Evolutionary conservation across 2,113 vertebrate genomes (phyloP).

Genomic region (Gasterosteus aculeatus): DNA sequence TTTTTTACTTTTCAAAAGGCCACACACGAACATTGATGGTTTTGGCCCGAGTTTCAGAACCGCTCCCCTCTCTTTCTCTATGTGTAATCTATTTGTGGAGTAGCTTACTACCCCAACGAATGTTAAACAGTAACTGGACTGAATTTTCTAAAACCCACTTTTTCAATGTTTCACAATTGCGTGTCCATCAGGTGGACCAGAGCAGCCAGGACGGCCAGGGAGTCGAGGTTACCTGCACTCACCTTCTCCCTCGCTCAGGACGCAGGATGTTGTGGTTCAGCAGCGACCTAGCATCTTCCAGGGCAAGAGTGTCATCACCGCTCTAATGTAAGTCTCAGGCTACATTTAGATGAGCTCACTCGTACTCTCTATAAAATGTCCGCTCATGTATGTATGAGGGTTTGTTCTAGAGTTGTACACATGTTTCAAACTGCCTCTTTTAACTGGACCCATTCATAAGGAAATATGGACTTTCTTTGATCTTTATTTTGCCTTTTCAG

Average conservation of each 20-base stretch:
- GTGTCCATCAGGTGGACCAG: slow-evolving; percentile 64
- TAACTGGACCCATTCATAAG: background rate
- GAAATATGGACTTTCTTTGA: background rate
- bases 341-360: background rate
- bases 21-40: background rate
- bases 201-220: slow-evolving; percentile 89
- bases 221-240: slow-evolving; percentile 93
- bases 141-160: slow-evolving; percentile 1
- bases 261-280: slow-evolving; percentile 90
- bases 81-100: background rate
- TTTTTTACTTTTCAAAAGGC: background rate
- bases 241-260: slow-evolving; percentile 90
- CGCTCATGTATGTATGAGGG: background rate
- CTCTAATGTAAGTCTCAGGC: slow-evolving; percentile 86
- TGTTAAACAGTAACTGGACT: background rate
- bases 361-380: background rate
- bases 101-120: background rate
- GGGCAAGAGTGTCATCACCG: slow-evolving; percentile 95
- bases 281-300: slow-evolving; percentile 98
- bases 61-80: background rate
- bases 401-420: background rate
- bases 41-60: background rate
- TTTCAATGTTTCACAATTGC: background rate
- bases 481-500: slow-evolving; percentile 57
- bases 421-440: background rate